Evolutionary conservation across 92 coral and sea anemone genomes (phyloP).

Genomic region (Siderastrea radians): DNA sequence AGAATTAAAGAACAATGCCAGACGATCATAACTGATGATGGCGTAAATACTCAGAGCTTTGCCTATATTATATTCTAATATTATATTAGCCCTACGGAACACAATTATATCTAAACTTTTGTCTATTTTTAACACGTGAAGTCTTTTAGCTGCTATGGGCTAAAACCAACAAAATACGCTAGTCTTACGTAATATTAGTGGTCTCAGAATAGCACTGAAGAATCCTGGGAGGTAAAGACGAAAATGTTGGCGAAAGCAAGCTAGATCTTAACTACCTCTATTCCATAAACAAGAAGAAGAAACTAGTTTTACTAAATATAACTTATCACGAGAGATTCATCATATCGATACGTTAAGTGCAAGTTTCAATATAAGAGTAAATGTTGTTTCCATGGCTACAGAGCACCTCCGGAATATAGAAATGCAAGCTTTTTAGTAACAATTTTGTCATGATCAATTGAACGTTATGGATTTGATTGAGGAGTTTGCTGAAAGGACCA

Average conservation of each 20-base stretch:
- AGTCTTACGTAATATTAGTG: too few relatives aligned
- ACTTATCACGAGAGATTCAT: not conserved
- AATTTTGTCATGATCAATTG: too few relatives aligned
- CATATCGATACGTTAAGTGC: not conserved
- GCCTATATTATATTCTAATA: too few relatives aligned
- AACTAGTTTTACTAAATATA: not conserved
- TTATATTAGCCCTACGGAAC: not conserved
- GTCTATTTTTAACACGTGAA: not conserved
- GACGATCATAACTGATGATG: not conserved
- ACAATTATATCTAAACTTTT: not conserved
- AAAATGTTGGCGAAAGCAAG: not conserved
- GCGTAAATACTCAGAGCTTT: too few relatives aligned
- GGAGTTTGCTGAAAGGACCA: too few relatives aligned
- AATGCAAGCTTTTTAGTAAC: too few relatives aligned
- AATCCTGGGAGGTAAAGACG: too few relatives aligned
- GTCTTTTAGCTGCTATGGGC: not conserved
- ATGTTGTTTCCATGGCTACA: not conserved
- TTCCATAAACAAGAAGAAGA: not conserved
- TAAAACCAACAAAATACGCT: not conserved
- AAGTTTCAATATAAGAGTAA: not conserved
- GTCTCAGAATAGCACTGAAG: too few relatives aligned
- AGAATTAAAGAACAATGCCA: not conserved
- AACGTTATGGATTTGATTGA: too few relatives aligned
- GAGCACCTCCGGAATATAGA: not conserved
- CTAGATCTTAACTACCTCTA: not conserved